Base-by-base conservation (phyloP, 1,140 invertebrate genomes). In the Lutraria rhynchaena region DNA sequence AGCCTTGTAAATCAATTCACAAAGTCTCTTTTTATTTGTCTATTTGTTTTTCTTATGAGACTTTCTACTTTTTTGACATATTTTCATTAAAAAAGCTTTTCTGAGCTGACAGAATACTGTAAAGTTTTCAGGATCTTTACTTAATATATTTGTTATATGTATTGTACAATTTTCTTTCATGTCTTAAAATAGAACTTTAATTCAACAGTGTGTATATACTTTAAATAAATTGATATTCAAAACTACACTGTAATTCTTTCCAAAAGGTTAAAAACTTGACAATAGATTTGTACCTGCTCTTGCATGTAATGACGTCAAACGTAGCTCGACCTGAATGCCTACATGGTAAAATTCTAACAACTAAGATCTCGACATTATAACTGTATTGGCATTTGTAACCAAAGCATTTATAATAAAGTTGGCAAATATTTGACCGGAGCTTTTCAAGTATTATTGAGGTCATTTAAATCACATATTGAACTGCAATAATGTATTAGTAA, bases 251-350 rank as follows among this genome's bases (percentile, higher is more conserved):
- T 19, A 37, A 63, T 37, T 63, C 44, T n/a, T 33, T 63, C 35
- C 44, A 37, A 35, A 63, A 33, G 33, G 37, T 63, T 37, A 63
- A 63, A 37, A 35, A 17, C 1, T 3, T 15, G 35, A 63, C 60
- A 63, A 63, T 41, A 41, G 60, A 60, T 41, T 31, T 22, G 35
- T 35, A 44, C 24, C 35, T 44, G 60, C 60, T 63, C 60, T 63
- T 37, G 60, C 60, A 44, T 63, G 60, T 33, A 41, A 63, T 63
- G 60, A 63, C 60, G 60, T 63, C 60, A 63, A 63, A 63, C 15
- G 60, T 35, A 60, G 11, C 19, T 24, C 13, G 58, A 9, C 37
- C 44, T 22, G 29, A 63, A 63, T 15, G 37, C 19, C n/a, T n/a
- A n/a, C n/a, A n/a, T n/a, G n/a, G n/a, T n/a, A n/a, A n/a, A n/a